Evolutionary conservation across 2,888 invertebrate species (phyloP).

Genomic region (Campoletis raptor): DNA sequence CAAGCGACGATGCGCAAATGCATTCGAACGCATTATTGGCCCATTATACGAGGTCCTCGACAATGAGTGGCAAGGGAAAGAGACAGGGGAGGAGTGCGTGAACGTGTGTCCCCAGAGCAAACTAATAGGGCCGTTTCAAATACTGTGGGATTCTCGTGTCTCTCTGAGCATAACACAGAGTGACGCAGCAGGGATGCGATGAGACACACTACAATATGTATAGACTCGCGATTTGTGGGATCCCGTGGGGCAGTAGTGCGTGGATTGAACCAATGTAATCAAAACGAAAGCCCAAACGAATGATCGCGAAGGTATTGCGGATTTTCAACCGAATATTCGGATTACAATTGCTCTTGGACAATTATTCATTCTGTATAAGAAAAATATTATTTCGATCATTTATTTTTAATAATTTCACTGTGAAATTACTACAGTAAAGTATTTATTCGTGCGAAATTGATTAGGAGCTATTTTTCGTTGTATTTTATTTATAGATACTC

Average conservation of each 20-base stretch:
- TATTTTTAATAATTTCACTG: not conserved
- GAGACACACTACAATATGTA: constrained; percentile 43
- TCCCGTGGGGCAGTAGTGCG: constrained; percentile 2
- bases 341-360: not conserved
- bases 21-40: constrained; percentile 70
- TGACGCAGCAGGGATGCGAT: constrained; percentile 4
- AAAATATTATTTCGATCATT: not conserved
- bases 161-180: constrained; percentile 27
- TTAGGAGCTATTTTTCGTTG: not conserved
- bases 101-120: constrained; percentile 64
- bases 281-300: constrained; percentile 12
- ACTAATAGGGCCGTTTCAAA: constrained; percentile 62
- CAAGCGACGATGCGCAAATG: constrained; percentile 55
- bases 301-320: not conserved
- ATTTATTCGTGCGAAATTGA: not conserved
- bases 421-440: not conserved
- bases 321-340: not conserved
- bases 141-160: constrained; percentile 53
- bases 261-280: not conserved
- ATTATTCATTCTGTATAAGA: not conserved
- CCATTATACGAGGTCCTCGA: constrained; percentile 68
- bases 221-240: constrained; percentile 53
- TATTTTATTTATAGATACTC: not conserved
- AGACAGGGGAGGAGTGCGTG: constrained; percentile 16
- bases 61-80: constrained; percentile 29